Base-by-base conservation (phyloP, 2,888 invertebrate genomes). In the Thelaira solivaga region DNA sequence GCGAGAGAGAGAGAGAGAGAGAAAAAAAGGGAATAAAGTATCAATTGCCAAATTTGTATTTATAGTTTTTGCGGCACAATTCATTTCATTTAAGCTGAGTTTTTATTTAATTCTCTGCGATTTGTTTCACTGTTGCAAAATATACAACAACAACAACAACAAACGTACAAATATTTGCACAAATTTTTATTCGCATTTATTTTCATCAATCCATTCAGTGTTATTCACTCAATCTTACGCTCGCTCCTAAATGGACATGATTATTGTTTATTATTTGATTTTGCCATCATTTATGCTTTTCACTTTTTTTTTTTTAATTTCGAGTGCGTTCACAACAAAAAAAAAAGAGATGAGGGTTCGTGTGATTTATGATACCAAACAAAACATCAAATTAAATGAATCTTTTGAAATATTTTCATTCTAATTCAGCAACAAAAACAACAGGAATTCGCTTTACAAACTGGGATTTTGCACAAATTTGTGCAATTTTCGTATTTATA, bases 201-300 rank as follows among this genome's bases (percentile, higher is more conserved):
- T 51, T 51, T 61, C 45, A 67, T 67, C 45, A 26, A 39, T 49
- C 49, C 16, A 64, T 31, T 29, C 18, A 36, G n/a, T n/a, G n/a
- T n/a, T n/a, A n/a, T n/a, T n/a, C n/a, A n/a, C n/a, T n/a, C n/a
- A n/a, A n/a, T n/a, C n/a, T n/a, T n/a, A n/a, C n/a, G n/a, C n/a
- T 53, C 45, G 45, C 57, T 47, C 49, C 65, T 57, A 65, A 69
- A 74, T 74, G 74, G 71, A 71, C 71, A 74, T 65, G 75, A 75
- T 79, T 79, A 79, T 67, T 75, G 75, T 75, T 75, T 72, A 75
- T 78, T 69, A 71, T 79, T 47, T 61, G 71, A 72, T 75, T 55
- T 79, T 64, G 53, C 59, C 69, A 78, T 74, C 73, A 61, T 78
- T 74, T 78, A 74, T 68, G 64, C 41, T 73, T 49, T 71, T 67